Base-by-base conservation (phyloP, 2,797 vertebrate species). In the Phrynocephalus vlangalii region DNA sequence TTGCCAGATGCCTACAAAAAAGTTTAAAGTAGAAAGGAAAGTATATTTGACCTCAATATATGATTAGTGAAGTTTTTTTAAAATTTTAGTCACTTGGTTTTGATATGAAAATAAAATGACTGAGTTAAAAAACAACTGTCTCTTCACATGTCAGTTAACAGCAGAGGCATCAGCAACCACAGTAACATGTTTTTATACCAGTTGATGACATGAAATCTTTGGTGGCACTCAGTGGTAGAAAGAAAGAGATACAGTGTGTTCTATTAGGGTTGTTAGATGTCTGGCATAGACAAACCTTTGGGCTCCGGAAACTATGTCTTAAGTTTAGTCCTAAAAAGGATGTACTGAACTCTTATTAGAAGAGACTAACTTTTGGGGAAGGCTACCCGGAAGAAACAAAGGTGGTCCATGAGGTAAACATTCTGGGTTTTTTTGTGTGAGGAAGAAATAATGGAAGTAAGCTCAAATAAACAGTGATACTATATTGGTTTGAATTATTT, bases 251-350 rank as follows among this genome's bases (percentile, higher is more conserved):
- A 75, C 38, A 44, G 38, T 44, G 38, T 86, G 84, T 88, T 94
- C 90, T 79, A 82, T 88, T 26, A 94, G 93, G 91, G 92, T 94
- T 89, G 91, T 91, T 95, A 93, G 92, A 95, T 93, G 95, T 95
- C 95, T 97, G 95, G 94, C 94, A 96, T 93, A 96, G 95, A 95
- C 96, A 96, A 90, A 92, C 16, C 71, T 89, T 89, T 95, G 94
- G 91, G 92, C 92, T 90, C 91, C 96, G 92, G 95, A 97, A 95
- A 92, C 92, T 93, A 92, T 94, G 94, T 92, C 95, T 96, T 96
- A 96, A 96, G 96, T 96, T 97, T 96, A 96, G 94, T 86, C 86
- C 91, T 94, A 88, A 92, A 94, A 95, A 96, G 95, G 95, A 96
- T 96, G 94, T 95, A 91, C 92, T 96, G 56, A 93, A 91, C 91